phyloP scores from a whole-genome alignment of 2,888 invertebrate species.

The Proisotoma minuta region DNA sequence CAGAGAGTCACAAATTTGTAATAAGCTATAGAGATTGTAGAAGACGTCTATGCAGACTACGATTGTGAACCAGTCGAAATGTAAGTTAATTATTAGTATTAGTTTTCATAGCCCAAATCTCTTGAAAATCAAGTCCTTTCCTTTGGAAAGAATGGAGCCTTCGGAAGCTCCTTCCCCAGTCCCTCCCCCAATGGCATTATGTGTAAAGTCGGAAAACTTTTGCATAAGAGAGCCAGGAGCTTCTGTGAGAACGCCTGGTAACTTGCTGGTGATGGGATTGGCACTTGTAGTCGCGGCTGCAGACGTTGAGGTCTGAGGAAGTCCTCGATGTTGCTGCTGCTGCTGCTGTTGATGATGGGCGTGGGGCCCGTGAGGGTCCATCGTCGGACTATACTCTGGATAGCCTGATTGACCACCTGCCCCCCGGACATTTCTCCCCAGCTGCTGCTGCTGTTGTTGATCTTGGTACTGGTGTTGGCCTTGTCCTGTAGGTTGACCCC shows the following conservation, averaged over 20 bases:
- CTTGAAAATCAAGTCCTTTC: conserved; percentile 90
- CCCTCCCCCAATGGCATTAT: conserved; percentile 44
- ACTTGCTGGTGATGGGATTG: conserved; percentile 44
- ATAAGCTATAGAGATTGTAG: no score
- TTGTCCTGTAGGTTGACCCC: conserved; percentile 19
- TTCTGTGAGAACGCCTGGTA: conserved; percentile 45
- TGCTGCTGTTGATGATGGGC: conserved; percentile 33
- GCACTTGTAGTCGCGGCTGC: conserved; percentile 39
- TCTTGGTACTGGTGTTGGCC: neutral
- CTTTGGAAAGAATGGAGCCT: conserved; percentile 84
- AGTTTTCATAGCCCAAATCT: conserved; percentile 75
- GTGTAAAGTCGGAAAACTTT: conserved; percentile 79
- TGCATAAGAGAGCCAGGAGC: conserved; percentile 72
- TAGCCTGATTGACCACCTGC: conserved; percentile 55
- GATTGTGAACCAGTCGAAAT: neutral
- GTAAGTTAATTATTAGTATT: conserved; percentile 12
- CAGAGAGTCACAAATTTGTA: no score
- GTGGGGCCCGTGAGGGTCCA: conserved; percentile 32
- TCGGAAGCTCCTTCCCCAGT: conserved; percentile 67
- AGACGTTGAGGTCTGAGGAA: conserved; percentile 31
- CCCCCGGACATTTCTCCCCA: conserved; percentile 53
- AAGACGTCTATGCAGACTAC: conserved; percentile 3
- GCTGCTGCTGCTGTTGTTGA: conserved; percentile 30
- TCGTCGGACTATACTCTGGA: conserved; percentile 51
- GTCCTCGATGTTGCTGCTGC: conserved; percentile 23